Percentiles rank a stretch among this genome's conserved stretches.
These are phyloP conservation scores for Aphrocallistes beatrix DNA, from an alignment of 37 sponge, comb jelly and placozoan species.

Conservation along the genomic window DNA sequence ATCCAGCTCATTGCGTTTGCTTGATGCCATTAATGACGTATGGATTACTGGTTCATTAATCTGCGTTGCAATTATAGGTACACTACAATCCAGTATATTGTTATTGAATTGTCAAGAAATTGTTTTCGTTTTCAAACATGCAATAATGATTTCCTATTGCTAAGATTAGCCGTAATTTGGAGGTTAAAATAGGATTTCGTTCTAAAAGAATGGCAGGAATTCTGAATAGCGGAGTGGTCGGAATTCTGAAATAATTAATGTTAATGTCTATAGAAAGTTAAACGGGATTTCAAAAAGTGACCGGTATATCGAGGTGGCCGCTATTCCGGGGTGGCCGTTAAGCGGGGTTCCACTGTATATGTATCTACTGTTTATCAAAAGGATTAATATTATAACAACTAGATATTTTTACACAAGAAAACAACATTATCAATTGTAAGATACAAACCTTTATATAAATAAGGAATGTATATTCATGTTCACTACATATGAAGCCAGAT, in stretches of 20 bases:
- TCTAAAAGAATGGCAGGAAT: neutral
- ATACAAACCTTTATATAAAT: no score
- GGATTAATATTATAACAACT: no score
- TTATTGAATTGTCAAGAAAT: neutral
- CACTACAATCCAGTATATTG: neutral
- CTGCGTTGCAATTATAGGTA: neutral
- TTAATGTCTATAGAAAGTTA: neutral
- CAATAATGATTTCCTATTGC: neutral
- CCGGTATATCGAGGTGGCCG: neutral
- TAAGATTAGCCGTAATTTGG: neutral
- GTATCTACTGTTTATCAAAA: no score
- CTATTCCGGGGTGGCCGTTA: no score
- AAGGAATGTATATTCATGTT: no score
- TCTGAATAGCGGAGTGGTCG: neutral
- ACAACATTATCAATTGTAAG: no score
- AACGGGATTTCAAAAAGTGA: neutral
- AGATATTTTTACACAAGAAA: no score
- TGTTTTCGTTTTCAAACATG: neutral
- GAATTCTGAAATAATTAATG: neutral
- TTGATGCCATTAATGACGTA: neutral
- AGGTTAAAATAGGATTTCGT: neutral
- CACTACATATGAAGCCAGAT: no score
- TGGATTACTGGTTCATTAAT: neutral
- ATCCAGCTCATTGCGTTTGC: neutral
- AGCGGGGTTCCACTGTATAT: neutral